Percentiles rank a stretch among this genome's conserved stretches.
Evolutionary conservation across 2,797 vertebrate genomes (phyloP).

Genomic region (Bufotes viridis): DNA sequence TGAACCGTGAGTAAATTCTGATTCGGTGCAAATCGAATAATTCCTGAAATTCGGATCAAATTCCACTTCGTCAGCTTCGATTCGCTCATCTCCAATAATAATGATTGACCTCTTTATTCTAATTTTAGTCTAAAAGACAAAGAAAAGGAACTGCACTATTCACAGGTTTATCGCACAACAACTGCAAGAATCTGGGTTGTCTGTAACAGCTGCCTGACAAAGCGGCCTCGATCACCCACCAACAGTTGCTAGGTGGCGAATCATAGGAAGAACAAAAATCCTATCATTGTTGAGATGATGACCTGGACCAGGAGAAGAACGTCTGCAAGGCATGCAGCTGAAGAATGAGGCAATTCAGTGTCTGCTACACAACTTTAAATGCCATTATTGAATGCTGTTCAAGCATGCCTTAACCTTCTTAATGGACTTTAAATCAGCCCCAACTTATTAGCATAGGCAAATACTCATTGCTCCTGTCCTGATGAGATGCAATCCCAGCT

Average conservation of each 20-base stretch:
- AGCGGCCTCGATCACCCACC: not conserved
- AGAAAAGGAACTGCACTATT: not conserved
- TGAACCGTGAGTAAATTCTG: too few relatives aligned
- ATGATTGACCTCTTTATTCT: not conserved
- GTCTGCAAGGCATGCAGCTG: not conserved
- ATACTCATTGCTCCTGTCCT: not conserved
- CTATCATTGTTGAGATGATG: not conserved
- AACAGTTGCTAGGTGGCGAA: conserved; percentile 24
- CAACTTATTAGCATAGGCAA: not conserved
- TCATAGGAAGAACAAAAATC: conserved; percentile 15
- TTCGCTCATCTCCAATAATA: not conserved
- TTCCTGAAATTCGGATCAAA: not conserved
- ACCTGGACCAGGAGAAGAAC: not conserved
- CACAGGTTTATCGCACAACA: not conserved
- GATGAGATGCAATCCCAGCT: not conserved
- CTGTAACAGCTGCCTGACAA: conserved; percentile 5
- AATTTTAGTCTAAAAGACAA: not conserved
- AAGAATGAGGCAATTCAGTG: not conserved
- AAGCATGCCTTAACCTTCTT: not conserved
- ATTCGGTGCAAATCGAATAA: too few relatives aligned
- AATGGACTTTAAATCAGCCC: conserved; percentile 7
- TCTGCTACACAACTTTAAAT: not conserved
- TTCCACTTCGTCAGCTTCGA: too few relatives aligned
- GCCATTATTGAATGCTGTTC: not conserved
- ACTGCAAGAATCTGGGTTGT: not conserved